phyloP scores from a whole-genome alignment of 2,888 invertebrate species.

The Drosophila leonis region DNA sequence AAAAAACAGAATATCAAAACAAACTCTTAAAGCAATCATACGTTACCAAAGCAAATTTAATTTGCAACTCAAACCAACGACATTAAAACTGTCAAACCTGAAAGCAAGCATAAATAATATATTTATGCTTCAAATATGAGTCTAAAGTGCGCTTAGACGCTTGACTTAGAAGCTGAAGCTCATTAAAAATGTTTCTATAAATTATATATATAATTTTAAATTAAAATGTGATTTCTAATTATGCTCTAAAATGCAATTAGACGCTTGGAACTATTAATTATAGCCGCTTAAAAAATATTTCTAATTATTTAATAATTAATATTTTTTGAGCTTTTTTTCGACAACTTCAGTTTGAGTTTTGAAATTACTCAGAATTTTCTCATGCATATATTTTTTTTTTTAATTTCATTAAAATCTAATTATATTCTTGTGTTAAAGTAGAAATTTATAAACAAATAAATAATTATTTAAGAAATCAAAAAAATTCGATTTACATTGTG shows the following conservation, averaged over 20 bases:
- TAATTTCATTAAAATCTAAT: no score
- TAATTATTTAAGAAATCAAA: no score
- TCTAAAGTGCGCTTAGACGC: neutral
- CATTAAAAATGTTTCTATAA: neutral
- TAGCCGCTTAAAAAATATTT: neutral
- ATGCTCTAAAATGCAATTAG: conserved; percentile 1
- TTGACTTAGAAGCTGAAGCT: neutral
- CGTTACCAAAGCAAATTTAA: neutral
- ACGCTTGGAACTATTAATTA: neutral
- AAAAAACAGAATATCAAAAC: neutral
- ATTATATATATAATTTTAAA: neutral
- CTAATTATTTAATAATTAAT: neutral
- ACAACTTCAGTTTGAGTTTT: neutral
- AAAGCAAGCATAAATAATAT: neutral
- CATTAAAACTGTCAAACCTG: neutral
- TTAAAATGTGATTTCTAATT: neutral
- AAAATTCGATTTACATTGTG: no score
- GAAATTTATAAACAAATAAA: no score
- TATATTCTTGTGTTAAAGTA: no score
- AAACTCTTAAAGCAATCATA: neutral
- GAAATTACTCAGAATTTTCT: neutral
- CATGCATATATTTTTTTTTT: neutral
- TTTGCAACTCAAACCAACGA: no score
- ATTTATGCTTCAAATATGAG: neutral
- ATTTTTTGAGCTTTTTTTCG: neutral